Evolutionary conservation across 2,888 invertebrate genomes (phyloP).

Genomic region (Tetragonula carbonaria): DNA sequence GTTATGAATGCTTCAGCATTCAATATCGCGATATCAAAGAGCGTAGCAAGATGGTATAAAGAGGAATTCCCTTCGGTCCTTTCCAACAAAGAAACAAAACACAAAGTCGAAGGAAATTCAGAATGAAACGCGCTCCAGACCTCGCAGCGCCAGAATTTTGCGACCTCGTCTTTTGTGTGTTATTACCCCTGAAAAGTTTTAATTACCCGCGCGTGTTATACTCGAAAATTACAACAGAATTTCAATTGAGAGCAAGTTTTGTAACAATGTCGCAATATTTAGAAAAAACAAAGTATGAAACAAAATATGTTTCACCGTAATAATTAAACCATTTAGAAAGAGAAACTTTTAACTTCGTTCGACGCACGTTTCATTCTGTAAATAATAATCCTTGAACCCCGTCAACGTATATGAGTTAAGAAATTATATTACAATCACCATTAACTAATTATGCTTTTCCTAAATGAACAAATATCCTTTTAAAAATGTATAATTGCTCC

Average conservation of each 20-base stretch:
- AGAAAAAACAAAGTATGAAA: too few relatives aligned
- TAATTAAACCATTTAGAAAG: too few relatives aligned
- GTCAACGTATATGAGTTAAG: too few relatives aligned
- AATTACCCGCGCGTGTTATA: background rate
- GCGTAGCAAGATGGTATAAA: constrained; percentile 57
- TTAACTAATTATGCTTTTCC: too few relatives aligned
- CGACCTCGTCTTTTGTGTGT: constrained; percentile 20
- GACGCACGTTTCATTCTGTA: too few relatives aligned
- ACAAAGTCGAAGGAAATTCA: constrained; percentile 61
- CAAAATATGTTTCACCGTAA: too few relatives aligned
- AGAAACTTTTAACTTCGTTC: too few relatives aligned
- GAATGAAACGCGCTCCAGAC: constrained; percentile 31
- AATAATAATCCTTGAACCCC: too few relatives aligned
- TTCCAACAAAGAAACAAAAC: constrained; percentile 57
- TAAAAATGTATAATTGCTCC: too few relatives aligned
- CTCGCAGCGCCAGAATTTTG: constrained; percentile 44
- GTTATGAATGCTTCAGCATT: constrained; percentile 72
- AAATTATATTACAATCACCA: too few relatives aligned
- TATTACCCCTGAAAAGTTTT: background rate
- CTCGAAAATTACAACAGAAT: background rate
- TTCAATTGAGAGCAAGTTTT: background rate
- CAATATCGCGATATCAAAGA: constrained; percentile 74
- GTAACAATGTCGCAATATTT: too few relatives aligned
- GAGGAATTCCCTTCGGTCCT: constrained; percentile 61
- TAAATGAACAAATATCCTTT: too few relatives aligned